These are phyloP conservation scores for Camponotus floridanus DNA, from an alignment of 1,140 invertebrate species.

Conservation along the genomic window DNA sequence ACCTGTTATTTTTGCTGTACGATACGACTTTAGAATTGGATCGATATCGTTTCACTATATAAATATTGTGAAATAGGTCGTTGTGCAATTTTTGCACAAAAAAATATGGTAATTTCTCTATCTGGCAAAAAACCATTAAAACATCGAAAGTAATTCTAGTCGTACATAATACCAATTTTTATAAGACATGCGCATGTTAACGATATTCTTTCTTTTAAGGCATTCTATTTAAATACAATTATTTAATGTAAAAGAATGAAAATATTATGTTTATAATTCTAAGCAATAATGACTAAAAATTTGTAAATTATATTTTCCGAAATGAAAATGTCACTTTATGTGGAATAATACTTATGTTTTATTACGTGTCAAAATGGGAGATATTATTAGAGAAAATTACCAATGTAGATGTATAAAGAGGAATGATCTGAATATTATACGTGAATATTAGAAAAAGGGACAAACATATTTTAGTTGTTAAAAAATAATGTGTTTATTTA, in stretches of 20 bases:
- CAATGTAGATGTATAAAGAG: constrained; percentile 3
- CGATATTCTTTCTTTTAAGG: neutral
- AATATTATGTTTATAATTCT: neutral
- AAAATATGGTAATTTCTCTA: constrained; percentile 8
- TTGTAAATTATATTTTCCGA: neutral
- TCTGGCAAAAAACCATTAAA: neutral
- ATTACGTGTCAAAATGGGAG: neutral
- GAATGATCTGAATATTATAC: neutral
- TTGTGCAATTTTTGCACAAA: constrained; percentile 30
- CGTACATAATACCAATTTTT: neutral
- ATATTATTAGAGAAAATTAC: constrained; percentile 12
- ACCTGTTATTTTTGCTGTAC: neutral
- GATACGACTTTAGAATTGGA: neutral
- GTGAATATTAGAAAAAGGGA: neutral
- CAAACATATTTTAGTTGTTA: neutral
- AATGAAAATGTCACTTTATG: neutral
- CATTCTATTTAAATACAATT: neutral
- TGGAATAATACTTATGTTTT: neutral
- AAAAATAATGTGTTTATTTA: neutral
- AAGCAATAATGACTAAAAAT: neutral
- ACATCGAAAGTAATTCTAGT: neutral
- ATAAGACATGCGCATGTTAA: no score
- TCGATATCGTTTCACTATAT: constrained; percentile 13
- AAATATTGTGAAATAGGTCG: neutral
- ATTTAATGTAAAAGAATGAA: neutral